These are phyloP conservation scores for Anas bernieri DNA, from an alignment of 2,797 vertebrate genomes.

Conservation along the genomic window DNA sequence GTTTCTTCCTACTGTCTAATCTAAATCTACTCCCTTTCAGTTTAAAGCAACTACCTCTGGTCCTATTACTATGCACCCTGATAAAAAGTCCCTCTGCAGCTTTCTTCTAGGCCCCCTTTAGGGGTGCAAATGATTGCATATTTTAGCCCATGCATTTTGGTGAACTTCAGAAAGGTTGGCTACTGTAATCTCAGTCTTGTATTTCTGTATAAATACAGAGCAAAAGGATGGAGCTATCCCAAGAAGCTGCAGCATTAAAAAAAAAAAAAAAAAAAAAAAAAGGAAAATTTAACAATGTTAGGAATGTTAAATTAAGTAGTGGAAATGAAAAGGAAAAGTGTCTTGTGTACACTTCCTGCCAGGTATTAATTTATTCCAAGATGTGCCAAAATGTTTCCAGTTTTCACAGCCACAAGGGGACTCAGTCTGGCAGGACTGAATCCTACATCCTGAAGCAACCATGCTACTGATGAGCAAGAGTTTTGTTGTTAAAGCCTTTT, in stretches of 20 bases:
- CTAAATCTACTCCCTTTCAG: too few relatives aligned
- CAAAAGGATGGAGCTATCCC: not conserved
- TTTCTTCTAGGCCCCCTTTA: too few relatives aligned
- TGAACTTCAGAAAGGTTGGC: not conserved
- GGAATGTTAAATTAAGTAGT: not conserved
- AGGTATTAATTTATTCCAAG: not conserved
- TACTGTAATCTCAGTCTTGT: not conserved
- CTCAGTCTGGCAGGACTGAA: not conserved
- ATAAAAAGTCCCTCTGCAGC: too few relatives aligned
- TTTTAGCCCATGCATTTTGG: not conserved
- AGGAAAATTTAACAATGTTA: not conserved
- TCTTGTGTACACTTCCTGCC: not conserved
- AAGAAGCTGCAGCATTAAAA: not conserved
- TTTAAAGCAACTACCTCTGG: too few relatives aligned
- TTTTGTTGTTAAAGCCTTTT: not conserved
- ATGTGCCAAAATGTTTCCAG: not conserved
- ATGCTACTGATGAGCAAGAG: not conserved
- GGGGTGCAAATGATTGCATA: not conserved
- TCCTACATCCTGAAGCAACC: not conserved
- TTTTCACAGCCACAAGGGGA: not conserved
- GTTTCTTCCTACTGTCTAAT: too few relatives aligned
- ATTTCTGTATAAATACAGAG: not conserved
- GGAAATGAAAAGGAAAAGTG: not conserved
- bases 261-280: not conserved
- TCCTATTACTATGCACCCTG: too few relatives aligned